phyloP scores from a whole-genome alignment of 2,888 invertebrate species.

The Pyrocoelia pectoralis region DNA sequence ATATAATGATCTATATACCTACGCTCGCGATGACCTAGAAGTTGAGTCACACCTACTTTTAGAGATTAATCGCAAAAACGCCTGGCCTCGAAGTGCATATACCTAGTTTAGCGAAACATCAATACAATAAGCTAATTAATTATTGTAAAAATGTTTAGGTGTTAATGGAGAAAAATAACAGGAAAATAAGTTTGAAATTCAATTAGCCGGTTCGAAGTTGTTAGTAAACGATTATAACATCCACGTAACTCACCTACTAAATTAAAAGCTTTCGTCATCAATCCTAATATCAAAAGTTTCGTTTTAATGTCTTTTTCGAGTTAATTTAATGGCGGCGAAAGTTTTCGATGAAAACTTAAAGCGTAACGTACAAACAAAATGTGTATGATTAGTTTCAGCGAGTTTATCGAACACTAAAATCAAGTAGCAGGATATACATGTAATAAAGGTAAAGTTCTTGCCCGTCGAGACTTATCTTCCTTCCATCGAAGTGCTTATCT shows the following conservation, averaged over 20 bases:
- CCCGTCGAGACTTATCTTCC: conserved; percentile 35
- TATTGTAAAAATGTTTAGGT: background rate
- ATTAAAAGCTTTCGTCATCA: conserved; percentile 1
- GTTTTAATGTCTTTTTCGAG: background rate
- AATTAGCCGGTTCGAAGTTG: background rate
- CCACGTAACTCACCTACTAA: background rate
- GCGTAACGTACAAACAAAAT: background rate
- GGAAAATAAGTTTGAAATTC: background rate
- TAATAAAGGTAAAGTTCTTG: conserved; percentile 34
- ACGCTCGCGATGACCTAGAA: too few species aligned
- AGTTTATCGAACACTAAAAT: conserved; percentile 28
- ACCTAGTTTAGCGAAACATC: too few species aligned
- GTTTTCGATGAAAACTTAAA: background rate
- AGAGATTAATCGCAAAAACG: too few species aligned
- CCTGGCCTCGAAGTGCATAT: too few species aligned
- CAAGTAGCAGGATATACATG: conserved; percentile 31
- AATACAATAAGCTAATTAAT: background rate
- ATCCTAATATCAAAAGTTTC: conserved; percentile 1
- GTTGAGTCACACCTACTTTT: too few species aligned
- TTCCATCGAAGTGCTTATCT: conserved; percentile 37
- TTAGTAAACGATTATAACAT: background rate
- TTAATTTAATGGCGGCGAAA: background rate
- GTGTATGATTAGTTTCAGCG: conserved; percentile 20
- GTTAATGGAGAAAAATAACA: background rate
- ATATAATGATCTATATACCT: too few species aligned